These are phyloP conservation scores for Nettapus auritus DNA, from an alignment of 2,113 vertebrate genomes.

Conservation along the genomic window DNA sequence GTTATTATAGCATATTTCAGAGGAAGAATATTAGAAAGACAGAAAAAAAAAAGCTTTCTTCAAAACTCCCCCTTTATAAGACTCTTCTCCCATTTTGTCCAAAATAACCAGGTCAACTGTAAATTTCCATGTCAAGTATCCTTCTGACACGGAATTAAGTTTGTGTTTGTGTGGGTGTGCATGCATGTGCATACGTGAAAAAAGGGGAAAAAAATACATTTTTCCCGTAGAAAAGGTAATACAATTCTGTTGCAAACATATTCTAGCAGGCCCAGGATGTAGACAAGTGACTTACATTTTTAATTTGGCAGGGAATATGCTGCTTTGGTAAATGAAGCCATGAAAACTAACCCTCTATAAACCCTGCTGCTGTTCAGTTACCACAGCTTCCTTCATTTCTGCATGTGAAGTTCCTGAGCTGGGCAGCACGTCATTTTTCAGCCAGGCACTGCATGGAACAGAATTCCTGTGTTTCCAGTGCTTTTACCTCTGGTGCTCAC, in stretches of 20 bases:
- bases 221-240: neutral
- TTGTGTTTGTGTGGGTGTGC: neutral
- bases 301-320: neutral
- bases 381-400: neutral
- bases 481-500: neutral
- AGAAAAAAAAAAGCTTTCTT: neutral
- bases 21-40: neutral
- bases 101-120: neutral
- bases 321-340: neutral
- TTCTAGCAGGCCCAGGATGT: neutral
- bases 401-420: neutral
- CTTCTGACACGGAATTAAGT: neutral
- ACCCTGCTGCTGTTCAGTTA: neutral
- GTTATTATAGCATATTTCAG: neutral
- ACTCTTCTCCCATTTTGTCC: neutral
- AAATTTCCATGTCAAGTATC: neutral
- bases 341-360: neutral
- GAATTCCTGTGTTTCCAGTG: neutral
- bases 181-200: accelerated
- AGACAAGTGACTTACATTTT: neutral
- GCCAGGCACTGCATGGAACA: neutral
- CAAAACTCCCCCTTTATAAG: neutral
- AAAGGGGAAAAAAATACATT: neutral
- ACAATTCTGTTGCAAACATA: neutral
- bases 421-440: neutral